These are phyloP conservation scores for Pangasianodon hypophthalmus DNA, from an alignment of 2,113 vertebrate genomes.

Conservation along the genomic window DNA sequence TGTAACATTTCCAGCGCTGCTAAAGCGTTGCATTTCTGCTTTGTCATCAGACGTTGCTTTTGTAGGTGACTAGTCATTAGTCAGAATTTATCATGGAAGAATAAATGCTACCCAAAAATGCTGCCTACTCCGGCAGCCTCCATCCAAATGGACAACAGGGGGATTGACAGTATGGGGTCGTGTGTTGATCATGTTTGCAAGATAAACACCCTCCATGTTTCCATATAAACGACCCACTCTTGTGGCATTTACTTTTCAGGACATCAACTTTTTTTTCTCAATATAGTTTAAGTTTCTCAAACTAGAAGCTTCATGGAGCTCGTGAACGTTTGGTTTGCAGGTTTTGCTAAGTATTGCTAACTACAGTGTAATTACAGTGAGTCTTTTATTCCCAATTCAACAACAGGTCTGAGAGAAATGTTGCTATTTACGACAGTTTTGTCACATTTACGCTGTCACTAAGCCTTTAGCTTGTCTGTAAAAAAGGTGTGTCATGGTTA, in stretches of 20 bases:
- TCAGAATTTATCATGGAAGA: neutral
- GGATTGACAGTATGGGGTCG: neutral
- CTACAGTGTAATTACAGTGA: neutral
- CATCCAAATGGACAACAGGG: neutral
- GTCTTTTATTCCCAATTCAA: neutral
- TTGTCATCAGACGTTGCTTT: slow-evolving; percentile 32
- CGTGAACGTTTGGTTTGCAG: neutral
- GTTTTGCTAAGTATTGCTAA: too few relatives aligned
- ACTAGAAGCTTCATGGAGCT: neutral
- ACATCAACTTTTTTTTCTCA: neutral
- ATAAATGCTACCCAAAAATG: neutral
- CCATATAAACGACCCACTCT: too few relatives aligned
- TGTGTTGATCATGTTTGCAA: neutral
- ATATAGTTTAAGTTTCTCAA: too few relatives aligned
- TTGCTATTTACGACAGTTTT: neutral
- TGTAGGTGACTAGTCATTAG: neutral
- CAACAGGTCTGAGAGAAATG: neutral
- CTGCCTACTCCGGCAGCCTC: neutral
- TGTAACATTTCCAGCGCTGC: slow-evolving; percentile 51
- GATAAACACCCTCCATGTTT: neutral
- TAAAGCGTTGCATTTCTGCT: neutral
- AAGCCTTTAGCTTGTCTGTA: neutral
- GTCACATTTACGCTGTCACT: neutral
- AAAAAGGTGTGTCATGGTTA: neutral
- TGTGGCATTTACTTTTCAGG: too few relatives aligned